A percentile compares a stretch with the other conserved stretches of the same genome.
These are phyloP conservation scores for Gnathonemus echidnorhynchus DNA, from an alignment of 2,113 vertebrate species.

Conservation along the genomic window DNA sequence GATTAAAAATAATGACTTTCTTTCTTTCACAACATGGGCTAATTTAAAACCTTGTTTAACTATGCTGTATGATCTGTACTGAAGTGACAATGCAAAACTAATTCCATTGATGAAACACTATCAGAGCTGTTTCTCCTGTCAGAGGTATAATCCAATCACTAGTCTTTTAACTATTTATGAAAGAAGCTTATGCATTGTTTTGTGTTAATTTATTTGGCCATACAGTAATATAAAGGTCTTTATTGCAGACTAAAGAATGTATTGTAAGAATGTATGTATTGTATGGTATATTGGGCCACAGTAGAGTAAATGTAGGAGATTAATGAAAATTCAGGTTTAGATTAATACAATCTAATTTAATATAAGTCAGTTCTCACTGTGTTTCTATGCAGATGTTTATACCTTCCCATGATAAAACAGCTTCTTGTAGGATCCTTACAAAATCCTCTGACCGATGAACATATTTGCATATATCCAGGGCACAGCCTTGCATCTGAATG, in stretches of 20 bases:
- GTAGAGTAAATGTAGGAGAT: neutral
- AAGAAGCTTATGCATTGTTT: neutral
- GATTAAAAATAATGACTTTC: neutral
- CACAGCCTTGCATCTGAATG: neutral
- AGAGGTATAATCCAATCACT: neutral
- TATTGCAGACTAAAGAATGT: neutral
- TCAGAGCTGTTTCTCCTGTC: neutral
- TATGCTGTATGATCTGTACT: neutral
- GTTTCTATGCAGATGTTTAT: neutral
- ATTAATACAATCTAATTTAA: neutral
- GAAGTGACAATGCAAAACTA: neutral
- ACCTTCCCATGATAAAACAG: too few relatives aligned
- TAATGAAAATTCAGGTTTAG: neutral
- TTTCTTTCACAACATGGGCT: neutral
- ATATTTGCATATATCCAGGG: neutral
- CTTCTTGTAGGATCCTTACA: neutral
- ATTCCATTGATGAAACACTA: neutral
- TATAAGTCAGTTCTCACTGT: neutral
- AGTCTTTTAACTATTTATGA: neutral
- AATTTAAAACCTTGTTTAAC: slow-evolving; percentile 7
- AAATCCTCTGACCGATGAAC: neutral
- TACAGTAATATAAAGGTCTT: neutral
- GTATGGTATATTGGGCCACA: neutral
- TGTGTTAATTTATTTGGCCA: neutral
- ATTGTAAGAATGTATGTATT: too few relatives aligned